phyloP scores from a whole-genome alignment of 2,113 vertebrate genomes.

The Pao palembangensis region DNA sequence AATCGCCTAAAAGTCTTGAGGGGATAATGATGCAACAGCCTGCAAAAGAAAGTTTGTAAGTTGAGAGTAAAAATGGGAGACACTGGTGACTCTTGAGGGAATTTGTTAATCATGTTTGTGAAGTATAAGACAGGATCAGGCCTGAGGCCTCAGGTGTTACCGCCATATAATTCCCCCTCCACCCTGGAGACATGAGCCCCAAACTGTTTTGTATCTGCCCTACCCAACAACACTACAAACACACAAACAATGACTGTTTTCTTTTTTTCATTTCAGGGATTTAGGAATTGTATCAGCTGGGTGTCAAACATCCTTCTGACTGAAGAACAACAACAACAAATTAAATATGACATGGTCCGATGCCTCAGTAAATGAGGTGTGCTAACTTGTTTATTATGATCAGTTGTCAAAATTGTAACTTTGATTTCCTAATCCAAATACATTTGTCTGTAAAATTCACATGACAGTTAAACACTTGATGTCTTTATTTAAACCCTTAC shows the following conservation, averaged over 20 bases:
- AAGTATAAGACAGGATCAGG: slow-evolving; percentile 24
- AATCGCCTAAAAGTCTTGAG: background rate
- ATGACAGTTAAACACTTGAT: background rate
- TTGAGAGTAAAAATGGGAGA: slow-evolving; percentile 4
- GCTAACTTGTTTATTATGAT: slow-evolving; percentile 49
- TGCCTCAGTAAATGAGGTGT: slow-evolving; percentile 36
- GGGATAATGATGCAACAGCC: slow-evolving; percentile 42
- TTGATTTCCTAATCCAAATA: slow-evolving; percentile 37
- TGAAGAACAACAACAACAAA: slow-evolving; percentile 55
- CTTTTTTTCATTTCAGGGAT: slow-evolving; percentile 52
- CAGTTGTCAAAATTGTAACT: slow-evolving; percentile 47
- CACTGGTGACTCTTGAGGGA: slow-evolving; percentile 28
- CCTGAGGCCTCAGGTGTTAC: slow-evolving; percentile 24
- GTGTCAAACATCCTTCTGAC: slow-evolving; percentile 36
- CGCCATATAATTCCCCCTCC: slow-evolving; percentile 25
- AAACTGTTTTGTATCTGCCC: slow-evolving; percentile 36
- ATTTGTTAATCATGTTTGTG: slow-evolving; percentile 14
- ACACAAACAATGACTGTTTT: slow-evolving; percentile 40
- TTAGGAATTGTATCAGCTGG: slow-evolving; percentile 33
- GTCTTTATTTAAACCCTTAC: background rate
- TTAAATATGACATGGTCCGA: slow-evolving; percentile 42
- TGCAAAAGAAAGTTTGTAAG: background rate
- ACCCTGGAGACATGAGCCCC: slow-evolving; percentile 20
- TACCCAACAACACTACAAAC: slow-evolving; percentile 39
- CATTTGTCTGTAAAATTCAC: background rate